Conservation (phyloP, 2,888 invertebrate species). For the Patella pellucida region DNA sequence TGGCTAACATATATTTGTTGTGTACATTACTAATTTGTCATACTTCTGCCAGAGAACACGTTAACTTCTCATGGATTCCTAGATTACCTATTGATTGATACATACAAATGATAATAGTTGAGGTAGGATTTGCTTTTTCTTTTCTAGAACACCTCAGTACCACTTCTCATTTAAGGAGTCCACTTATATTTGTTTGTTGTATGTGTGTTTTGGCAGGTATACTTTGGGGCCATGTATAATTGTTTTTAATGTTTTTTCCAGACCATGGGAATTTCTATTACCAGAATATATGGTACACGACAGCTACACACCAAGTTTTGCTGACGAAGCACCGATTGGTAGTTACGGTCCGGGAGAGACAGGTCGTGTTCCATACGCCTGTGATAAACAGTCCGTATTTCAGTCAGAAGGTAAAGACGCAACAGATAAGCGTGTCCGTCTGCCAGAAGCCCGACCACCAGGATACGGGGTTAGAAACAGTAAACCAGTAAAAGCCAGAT, state of each 20-base stretch:
- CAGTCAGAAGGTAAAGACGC: slow-evolving; percentile 45
- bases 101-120: too few relatives aligned
- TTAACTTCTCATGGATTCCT: too few relatives aligned
- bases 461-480: slow-evolving; percentile 57
- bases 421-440: slow-evolving; percentile 60
- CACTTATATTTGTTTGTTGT: too few relatives aligned
- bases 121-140: too few relatives aligned
- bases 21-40: too few relatives aligned
- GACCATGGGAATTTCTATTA: slow-evolving; percentile 57
- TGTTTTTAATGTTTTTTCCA: slow-evolving; percentile 28
- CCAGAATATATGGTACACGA: slow-evolving; percentile 68
- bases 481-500: slow-evolving; percentile 40
- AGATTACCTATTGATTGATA: too few relatives aligned
- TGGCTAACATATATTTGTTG: too few relatives aligned
- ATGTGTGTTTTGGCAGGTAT: background rate
- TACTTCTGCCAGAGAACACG: too few relatives aligned
- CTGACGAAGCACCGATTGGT: slow-evolving; percentile 2
- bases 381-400: slow-evolving; percentile 48
- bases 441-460: slow-evolving; percentile 51
- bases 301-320: slow-evolving; percentile 75
- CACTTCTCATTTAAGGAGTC: too few relatives aligned
- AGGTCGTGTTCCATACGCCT: slow-evolving; percentile 45
- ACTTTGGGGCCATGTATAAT: background rate
- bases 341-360: slow-evolving; percentile 9
- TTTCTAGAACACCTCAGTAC: too few relatives aligned